Percentiles rank a stretch among this genome's conserved stretches.
Conservation (phyloP, 2,797 vertebrate species). For the Bradypodion ventrale region DNA sequence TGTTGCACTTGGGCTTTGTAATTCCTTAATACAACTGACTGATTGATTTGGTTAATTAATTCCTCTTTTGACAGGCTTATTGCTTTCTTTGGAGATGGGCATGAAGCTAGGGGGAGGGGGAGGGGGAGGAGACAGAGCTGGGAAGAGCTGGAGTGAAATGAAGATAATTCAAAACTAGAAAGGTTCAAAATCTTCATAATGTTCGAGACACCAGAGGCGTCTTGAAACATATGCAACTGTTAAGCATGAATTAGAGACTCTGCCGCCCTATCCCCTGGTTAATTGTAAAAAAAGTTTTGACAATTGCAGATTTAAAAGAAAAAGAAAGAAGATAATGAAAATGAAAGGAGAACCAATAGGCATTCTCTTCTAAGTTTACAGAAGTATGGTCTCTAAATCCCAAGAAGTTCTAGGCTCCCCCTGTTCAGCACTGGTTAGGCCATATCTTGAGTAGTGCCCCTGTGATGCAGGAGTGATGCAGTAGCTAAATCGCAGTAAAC, state of each 20-base stretch:
- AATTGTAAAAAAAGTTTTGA: conserved; percentile 42
- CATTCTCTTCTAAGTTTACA: background rate
- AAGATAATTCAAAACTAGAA: conserved; percentile 61
- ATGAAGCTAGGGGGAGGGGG: conserved; percentile 31
- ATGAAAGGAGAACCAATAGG: conserved; percentile 23
- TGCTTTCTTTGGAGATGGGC: conserved; percentile 74
- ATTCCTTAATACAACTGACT: conserved; percentile 85
- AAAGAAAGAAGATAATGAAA: background rate
- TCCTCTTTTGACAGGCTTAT: conserved; percentile 79
- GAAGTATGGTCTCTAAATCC: no score
- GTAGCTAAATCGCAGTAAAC: no score
- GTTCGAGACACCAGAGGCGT: conserved; percentile 59
- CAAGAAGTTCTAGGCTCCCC: no score
- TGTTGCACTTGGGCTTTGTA: conserved; percentile 81
- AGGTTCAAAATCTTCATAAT: conserved; percentile 76
- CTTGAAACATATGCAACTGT: conserved; percentile 41
- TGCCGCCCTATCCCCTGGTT: conserved; percentile 22
- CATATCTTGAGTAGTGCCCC: no score
- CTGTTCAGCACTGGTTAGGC: no score
- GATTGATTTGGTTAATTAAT: conserved; percentile 86
- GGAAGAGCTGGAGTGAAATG: conserved; percentile 31
- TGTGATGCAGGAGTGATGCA: no score
- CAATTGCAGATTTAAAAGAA: conserved; percentile 30
- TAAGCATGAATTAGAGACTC: conserved; percentile 36
- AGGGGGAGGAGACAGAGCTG: conserved; percentile 33